Evolutionary conservation across 2,113 vertebrate genomes (phyloP), one percentile per base, ranked within the genome.

Genomic region (Rhinogobius similis): DNA sequence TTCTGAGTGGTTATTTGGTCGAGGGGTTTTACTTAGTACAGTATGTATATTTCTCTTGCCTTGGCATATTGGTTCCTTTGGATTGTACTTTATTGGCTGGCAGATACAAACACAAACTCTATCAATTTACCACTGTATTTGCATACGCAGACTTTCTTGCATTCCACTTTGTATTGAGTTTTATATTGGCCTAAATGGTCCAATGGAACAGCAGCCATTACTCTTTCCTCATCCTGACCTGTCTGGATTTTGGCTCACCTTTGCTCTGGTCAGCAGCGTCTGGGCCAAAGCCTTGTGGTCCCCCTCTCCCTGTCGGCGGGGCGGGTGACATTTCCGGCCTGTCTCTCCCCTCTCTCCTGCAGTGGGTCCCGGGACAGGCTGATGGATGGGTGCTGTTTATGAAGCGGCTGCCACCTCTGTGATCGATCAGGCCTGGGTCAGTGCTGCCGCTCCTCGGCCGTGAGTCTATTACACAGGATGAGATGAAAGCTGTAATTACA

Each of bases 351-450:
- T 79, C 64, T 67, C 76, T 68, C 74, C 84, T 29, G 55, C 55
- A 72, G 72, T 68, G 74, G 72, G 65, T 87, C 89, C 88, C 82
- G 65, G 67, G 81, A 89, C 90, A 91, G 81, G 70, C 86, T 93
- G 91, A 94, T 93, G 88, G 91, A 93, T 94, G 86, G 77, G 82
- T 61, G 62, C 81, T 72, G 85, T 90, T 92, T 92, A 93, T 93
- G 90, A 89, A 92, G 90, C 91, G 67, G 85, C 90, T 89, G 89
- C 88, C 86, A 90, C 87, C 77, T 73, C 78, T 82, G 79, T 86
- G 90, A 94, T 93, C 93, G 88, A 91, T 93, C 91, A 93, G 78
- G 79, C 58, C 76, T 11, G 27, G 77, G 82, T 82, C 70, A 83
- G 82, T 78, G 82, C 82, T 80, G 77, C 78, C 74, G 77, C 59